A percentile compares a stretch with the other conserved stretches of the same genome.
Evolutionary conservation across 2,113 vertebrate genomes (phyloP).

Genomic region (Mobula hypostoma): DNA sequence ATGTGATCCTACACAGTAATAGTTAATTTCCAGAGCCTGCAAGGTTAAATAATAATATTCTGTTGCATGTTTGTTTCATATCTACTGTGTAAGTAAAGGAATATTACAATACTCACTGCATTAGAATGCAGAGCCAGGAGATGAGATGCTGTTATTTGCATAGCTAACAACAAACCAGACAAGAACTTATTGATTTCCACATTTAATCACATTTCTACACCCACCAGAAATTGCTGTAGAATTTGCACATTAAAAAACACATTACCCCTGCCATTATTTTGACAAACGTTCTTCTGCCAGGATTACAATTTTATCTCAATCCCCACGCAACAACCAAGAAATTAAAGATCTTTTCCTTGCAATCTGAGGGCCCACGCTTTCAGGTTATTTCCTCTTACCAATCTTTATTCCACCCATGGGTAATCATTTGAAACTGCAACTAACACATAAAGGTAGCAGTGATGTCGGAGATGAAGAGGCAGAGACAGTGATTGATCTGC

Average conservation of each 20-base stretch:
- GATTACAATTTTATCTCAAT: background rate
- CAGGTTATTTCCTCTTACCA: background rate
- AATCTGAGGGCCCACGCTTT: background rate
- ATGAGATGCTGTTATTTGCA: background rate
- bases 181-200: background rate
- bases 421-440: background rate
- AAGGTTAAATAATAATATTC: background rate
- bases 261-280: background rate
- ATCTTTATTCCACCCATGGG: background rate
- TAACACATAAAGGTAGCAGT: background rate
- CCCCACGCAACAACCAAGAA: background rate
- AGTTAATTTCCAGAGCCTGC: background rate
- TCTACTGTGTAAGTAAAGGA: background rate
- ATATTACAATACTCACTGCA: background rate
- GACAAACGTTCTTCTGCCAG: background rate
- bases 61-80: background rate
- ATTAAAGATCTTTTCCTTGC: background rate
- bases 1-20: background rate
- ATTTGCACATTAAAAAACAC: background rate
- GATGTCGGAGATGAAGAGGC: background rate
- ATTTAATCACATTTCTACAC: background rate
- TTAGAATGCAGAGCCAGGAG: background rate
- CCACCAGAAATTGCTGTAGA: background rate
- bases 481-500: background rate
- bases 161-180: background rate